Evolutionary conservation across 2,888 invertebrate genomes (phyloP), one percentile per base, ranked within the genome.

Genomic region (Drosophila subsilvestris): DNA sequence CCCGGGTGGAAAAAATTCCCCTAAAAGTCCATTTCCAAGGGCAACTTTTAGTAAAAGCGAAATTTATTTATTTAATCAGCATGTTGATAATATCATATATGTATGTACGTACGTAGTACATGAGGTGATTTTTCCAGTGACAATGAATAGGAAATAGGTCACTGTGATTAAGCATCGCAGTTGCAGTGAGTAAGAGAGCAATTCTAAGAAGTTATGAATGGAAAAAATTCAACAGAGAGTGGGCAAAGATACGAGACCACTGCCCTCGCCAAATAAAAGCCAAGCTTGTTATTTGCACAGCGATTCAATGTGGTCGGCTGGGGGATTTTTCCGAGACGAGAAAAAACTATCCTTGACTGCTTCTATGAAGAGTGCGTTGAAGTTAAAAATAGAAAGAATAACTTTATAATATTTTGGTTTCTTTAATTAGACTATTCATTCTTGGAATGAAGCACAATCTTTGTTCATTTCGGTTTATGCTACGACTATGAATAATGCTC

Each of bases 1-100:
- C 66, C 60, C 54, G 12, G 27, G 18, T n/a, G 50, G 12, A 49
- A 66, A 62, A 84, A 80, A 79, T 18, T 82, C 80, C 85, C 82
- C 9, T 20, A 49, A 74, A 45, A 45, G 59, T 42, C 32, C 44
- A 59, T 69, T 63, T 55, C 42, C 68, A 73, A 76, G 60, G 72
- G 63, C 75, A 50, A 29, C 48, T 53, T 60, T 55, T 37, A 61
- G 43, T 44, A 49, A 66, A 69, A 45, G 27, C 50, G 57, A 74
- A 50, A 45, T 54, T 61, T 75, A 72, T 56, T 66, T 67, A 68
- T 48, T 50, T 42, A 70, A 70, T 29, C 32, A 37, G 22, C 18
- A 47, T 10, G 37, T 29, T 37, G 66, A 42, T 54, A 54, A 27
- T 44, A 44, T 17, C 32, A 9, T 20, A 59, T 9, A 43, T 9